Evolutionary conservation across 2,113 vertebrate genomes (phyloP).

Genomic region (Litocranius walleri): DNA sequence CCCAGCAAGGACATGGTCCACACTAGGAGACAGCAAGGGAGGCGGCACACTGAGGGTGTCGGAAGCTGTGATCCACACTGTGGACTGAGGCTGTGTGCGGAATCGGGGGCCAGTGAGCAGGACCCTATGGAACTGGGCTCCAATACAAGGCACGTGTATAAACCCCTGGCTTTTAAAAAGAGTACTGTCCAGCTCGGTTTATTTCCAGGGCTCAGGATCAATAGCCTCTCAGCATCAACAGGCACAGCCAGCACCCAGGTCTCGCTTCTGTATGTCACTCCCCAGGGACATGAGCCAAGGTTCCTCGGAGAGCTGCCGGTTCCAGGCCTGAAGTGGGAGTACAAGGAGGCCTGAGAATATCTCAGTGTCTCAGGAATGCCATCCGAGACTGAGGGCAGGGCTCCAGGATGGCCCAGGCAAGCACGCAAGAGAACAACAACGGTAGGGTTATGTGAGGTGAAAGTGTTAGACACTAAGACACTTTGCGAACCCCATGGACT

Average conservation of each 20-base stretch:
- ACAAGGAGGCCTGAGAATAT: neutral
- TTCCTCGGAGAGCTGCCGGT: neutral
- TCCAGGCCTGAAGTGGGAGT: neutral
- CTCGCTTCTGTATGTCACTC: neutral
- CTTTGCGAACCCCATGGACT: neutral
- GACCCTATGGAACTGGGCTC: neutral
- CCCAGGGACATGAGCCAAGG: neutral
- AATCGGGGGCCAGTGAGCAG: neutral
- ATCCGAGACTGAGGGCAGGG: neutral
- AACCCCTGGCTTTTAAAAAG: neutral
- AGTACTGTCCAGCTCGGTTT: accelerated
- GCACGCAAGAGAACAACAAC: neutral
- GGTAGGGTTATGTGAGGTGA: neutral
- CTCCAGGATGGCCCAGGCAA: neutral
- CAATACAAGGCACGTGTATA: neutral
- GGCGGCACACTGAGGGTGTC: neutral
- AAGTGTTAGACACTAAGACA: neutral
- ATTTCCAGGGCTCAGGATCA: neutral
- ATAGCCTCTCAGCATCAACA: neutral
- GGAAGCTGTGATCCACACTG: neutral
- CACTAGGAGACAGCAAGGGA: neutral
- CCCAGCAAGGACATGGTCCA: neutral
- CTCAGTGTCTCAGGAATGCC: neutral
- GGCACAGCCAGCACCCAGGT: neutral
- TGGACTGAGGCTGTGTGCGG: neutral